Base-by-base conservation (phyloP, 2,888 invertebrate species). In the Thyatira batis region DNA sequence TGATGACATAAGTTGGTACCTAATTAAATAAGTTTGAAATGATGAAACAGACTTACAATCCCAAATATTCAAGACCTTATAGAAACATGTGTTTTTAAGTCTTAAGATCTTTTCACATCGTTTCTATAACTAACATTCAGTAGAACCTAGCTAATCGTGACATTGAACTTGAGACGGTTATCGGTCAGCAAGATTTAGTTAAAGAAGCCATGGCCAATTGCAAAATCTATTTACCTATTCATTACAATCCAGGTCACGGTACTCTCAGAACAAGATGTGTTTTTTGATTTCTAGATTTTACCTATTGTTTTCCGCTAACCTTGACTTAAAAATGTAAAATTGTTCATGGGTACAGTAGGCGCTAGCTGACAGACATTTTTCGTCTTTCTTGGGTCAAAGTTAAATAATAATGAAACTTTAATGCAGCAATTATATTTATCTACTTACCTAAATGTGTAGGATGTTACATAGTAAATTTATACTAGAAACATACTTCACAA, bases 151-250 rank as follows among this genome's bases (percentile, higher is more conserved):
- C 9, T 28, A 45, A 39, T 39, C 39, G 33, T 44, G 78, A 72
- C 80, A 80, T 84, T 86, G 86, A 86, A 84, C 85, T 86, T 85
- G 28, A 28, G 20, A 27, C 78, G 76, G 67, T 51, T 52, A 45
- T 27, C 53, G 62, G 63, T 54, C 70, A 63, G 56, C 25, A 25
- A 25, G 5, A 17, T 65, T 56, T 59, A 63, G 56, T 63, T 60
- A 78, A 75, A 66, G 63, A 63, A 63, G 71, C 56, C 82, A 75
- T 67, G 82, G 81, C 63, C 80, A 58, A 53, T 87, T 85, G 76
- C 77, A 62, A 85, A 76, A 84, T 59, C 64, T 66, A 71, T 71
- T 77, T 27, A 43, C 43, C n/a, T n/a, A 39, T 39, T 39, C 65
- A 65, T 51, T 49, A 60, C 49, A 62, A 82, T 73, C 62, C 61